Base-by-base conservation (phyloP, 2,113 vertebrate species). In the Sylvilagus bachmani region DNA sequence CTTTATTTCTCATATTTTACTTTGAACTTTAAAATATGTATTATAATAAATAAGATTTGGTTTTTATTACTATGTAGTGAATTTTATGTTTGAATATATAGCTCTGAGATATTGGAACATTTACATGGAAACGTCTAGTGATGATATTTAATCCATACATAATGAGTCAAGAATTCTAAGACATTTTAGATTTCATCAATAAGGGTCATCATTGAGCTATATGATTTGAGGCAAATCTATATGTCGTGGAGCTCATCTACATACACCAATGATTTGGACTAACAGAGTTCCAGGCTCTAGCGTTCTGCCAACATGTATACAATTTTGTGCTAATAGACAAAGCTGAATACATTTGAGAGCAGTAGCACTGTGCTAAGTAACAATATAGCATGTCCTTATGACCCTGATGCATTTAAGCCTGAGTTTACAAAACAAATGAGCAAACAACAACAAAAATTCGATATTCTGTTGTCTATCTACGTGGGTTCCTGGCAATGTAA, bases 1-100 rank as follows among this genome's bases (percentile, higher is more conserved):
- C 79, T 88, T 53, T 90, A 70, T 70, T 90, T 95, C 38, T 21
- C 67, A 21, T 73, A 61, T 85, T 94, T 91, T 88, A 84, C 74
- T 11, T 3, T 33, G 17, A 38, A 86, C 70, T 78, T 77, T 29
- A 73, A 89, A 94, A 67, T 90, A 55, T 75, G 38, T 55, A 62
- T 86, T 36, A 6, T 38, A n/a, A 75, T 79, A 71, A 71, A 21
- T 80, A 92, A 90, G 77, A 74, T 86, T 74, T 27, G 4, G 69
- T n/a, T 81, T 78, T 75, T 85, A 87, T 77, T 96, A 80, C 8
- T 86, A 93, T 80, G 22, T 25, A 58, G 33, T 77, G 12, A 33
- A 55, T 17, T 81, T 74, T 89, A n/a, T 58, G 80, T 77, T 87
- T n/a, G 73, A 89, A 71, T 36, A 33, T 9, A 25, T 22, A 70